phyloP scores from a whole-genome alignment of 2,797 vertebrate genomes.

The Otolemur crassicaudatus region DNA sequence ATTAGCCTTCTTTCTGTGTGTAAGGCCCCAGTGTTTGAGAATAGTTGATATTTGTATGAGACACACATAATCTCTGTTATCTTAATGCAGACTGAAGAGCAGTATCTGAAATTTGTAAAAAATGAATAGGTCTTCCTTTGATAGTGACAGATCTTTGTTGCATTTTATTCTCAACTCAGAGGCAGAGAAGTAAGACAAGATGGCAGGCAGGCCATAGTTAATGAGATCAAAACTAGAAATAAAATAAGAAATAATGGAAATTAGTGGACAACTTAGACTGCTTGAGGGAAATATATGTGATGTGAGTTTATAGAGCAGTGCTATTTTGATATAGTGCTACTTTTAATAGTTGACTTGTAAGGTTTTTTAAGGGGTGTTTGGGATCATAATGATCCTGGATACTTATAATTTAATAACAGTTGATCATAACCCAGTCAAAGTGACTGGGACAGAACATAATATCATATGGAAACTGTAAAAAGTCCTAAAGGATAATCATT shows the following conservation, averaged over 20 bases:
- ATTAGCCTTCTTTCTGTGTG: neutral
- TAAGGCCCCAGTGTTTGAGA: neutral
- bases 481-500: conserved; percentile 9
- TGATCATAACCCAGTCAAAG: neutral
- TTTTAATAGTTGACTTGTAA: conserved; percentile 11
- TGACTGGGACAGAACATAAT: neutral
- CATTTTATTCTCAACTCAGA: neutral
- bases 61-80: neutral
- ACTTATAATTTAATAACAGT: conserved; percentile 19
- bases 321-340: neutral
- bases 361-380: neutral
- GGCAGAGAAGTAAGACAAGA: neutral
- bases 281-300: neutral
- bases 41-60: neutral
- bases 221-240: neutral
- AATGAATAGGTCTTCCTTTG: neutral
- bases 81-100: neutral
- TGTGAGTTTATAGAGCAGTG: neutral
- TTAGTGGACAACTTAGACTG: neutral
- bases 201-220: neutral
- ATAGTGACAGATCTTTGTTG: neutral
- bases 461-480: neutral
- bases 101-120: neutral
- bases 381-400: neutral
- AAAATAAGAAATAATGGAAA: neutral